Evolutionary conservation across 2,797 vertebrate genomes (phyloP).

Genomic region (Coccyzus lansbergi): DNA sequence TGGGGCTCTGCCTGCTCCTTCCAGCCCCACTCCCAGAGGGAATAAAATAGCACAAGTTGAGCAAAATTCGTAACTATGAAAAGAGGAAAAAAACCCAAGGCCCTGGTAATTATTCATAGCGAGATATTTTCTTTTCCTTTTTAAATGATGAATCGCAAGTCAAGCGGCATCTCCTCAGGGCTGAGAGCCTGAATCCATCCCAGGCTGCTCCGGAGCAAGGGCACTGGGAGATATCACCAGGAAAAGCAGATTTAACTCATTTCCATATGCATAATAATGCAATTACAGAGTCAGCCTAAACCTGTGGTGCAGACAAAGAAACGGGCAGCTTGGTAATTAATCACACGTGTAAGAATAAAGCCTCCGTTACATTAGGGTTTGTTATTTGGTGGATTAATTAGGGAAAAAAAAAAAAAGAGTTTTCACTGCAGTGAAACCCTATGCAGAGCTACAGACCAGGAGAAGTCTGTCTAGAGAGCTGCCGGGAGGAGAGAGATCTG

Average conservation of each 20-base stretch:
- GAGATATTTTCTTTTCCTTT: not conserved
- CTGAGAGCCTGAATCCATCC: not conserved
- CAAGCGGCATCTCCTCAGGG: not conserved
- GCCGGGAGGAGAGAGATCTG: too few species aligned
- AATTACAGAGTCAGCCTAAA: not conserved
- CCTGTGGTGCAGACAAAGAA: not conserved
- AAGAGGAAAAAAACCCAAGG: rapidly evolving
- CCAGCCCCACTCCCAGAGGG: rapidly evolving
- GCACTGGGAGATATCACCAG: not conserved
- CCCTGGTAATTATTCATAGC: not conserved
- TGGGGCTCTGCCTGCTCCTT: not conserved
- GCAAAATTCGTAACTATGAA: not conserved
- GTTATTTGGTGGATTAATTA: not conserved
- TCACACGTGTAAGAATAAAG: not conserved
- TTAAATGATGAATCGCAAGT: not conserved
- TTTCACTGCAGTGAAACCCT: not conserved
- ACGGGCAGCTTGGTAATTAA: not conserved
- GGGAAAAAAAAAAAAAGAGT: rapidly evolving
- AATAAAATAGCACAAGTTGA: not conserved
- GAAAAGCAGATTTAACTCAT: not conserved
- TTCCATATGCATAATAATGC: not conserved
- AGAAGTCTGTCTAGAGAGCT: too few species aligned
- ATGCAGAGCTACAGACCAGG: too few species aligned
- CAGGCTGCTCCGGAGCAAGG: not conserved
- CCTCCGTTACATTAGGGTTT: not conserved